These are phyloP conservation scores for Palloptera scutellata DNA, from an alignment of 2,888 invertebrate genomes.

Conservation along the genomic window DNA sequence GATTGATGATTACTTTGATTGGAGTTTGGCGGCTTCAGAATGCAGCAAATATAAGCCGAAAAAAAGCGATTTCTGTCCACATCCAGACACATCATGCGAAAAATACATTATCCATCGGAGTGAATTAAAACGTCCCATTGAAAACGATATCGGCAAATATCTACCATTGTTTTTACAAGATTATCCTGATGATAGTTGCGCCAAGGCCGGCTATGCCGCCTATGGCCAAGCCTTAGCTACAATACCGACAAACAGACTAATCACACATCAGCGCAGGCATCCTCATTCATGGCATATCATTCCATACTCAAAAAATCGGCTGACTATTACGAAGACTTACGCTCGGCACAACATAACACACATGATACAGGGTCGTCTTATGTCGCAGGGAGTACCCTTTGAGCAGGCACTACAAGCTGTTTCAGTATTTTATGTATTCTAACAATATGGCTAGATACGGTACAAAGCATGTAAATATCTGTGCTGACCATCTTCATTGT, in stretches of 20 bases:
- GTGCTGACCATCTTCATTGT: conserved; percentile 93
- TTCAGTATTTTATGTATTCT: conserved; percentile 97
- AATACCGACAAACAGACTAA: conserved; percentile 64
- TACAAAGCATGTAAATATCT: conserved; percentile 87
- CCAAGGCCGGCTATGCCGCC: conserved; percentile 87
- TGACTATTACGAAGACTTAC: conserved; percentile 90
- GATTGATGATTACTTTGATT: conserved; percentile 97
- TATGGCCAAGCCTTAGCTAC: conserved; percentile 78
- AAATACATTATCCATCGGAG: conserved; percentile 53
- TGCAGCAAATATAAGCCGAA: conserved; percentile 72
- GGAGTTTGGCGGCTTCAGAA: conserved; percentile 69
- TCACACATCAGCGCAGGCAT: conserved; percentile 70
- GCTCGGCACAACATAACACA: conserved; percentile 85
- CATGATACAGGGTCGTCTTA: conserved; percentile 73
- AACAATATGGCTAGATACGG: conserved; percentile 91
- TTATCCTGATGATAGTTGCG: conserved; percentile 77
- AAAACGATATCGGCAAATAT: conserved; percentile 74
- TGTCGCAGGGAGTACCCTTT: conserved; percentile 62
- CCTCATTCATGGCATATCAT: conserved; percentile 95
- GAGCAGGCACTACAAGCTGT: conserved; percentile 65
- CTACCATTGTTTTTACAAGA: conserved; percentile 84
- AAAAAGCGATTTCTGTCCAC: conserved; percentile 73
- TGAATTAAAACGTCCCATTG: conserved; percentile 67
- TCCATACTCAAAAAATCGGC: conserved; percentile 86
- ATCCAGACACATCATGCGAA: conserved; percentile 61